Base-by-base conservation (phyloP, 2,888 invertebrate genomes). In the Perizoma flavofasciatum region DNA sequence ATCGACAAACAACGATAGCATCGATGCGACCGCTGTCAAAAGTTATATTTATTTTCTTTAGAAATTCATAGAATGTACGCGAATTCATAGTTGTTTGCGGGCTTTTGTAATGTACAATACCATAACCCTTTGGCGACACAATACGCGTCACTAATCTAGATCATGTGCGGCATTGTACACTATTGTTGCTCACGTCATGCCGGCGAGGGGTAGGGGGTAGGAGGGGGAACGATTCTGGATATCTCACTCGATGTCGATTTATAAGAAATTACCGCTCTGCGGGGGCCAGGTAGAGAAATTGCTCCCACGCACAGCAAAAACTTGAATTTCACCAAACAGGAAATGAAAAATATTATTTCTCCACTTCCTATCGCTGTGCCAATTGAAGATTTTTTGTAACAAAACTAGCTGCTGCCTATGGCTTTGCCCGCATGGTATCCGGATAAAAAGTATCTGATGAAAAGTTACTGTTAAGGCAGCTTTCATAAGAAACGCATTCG, bases 11-110 rank as follows among this genome's bases (percentile, higher is more conserved):
- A 89, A 82, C 79, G 88, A 88, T 89, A 83, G 77, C 76, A 89
- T 88, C 87, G 82, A 84, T 78, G 80, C 82, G 81, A 82, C 79
- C 85, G 85, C 88, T 91, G 91, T 91, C 92, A 90, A 82, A 91
- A 90, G 89, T 89, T 89, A 89, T 91, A 90, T 92, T 91, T 91
- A 91, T 92, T 89, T 90, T 91, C 90, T 89, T 91, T 91, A 85
- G 75, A 89, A 90, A 89, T 91, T 88, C 88, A 90, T 86, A 87
- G 90, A 90, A 91, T 83, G 81, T 71, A 75, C 85, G 87, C 88
- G 85, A 90, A 90, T 88, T 82, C 76, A 79, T 79, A 87, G 87
- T 85, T 88, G 87, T 90, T 89, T 89, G 89, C 82, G 83, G 83
- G 82, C 75, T 79, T 44, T 85, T 83, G 84, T 84, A 72, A 71